Base-by-base conservation (phyloP, 2,797 vertebrate species). In the Sebastiscus tertius region DNA sequence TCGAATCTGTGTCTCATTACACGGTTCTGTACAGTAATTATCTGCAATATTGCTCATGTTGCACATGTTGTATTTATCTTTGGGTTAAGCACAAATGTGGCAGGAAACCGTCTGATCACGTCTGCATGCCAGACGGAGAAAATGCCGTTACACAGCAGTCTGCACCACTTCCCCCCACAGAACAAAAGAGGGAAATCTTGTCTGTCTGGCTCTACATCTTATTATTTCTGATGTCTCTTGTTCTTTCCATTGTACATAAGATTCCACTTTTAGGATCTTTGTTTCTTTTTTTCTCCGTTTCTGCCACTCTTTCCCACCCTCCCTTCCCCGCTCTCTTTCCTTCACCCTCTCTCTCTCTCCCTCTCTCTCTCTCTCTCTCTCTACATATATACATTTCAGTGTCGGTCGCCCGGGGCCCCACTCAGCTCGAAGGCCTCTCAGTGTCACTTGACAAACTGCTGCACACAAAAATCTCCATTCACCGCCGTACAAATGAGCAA, bases 391-490 rank as follows among this genome's bases (percentile, higher is more conserved):
- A 16, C 29, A 69, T 77, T 31, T 72, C 67, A 60, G 29, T 29
- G 29, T 29, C 29, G 29, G 29, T 29, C n/a, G 2, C 52, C 18
- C 18, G 5, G 46, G 81, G 24, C 20, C 58, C 67, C 27, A 7
- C 67, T 83, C 39, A 5, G 62, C 0, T 52, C 5, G 22, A 36
- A 72, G 80, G 77, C 77, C 77, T 67, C 70, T 64, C 36, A 0
- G 14, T 64, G 55, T 72, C 61, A 49, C 34, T 79, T 68, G 33
- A 73, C 59, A 72, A 78, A 87, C 70, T 55, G 39, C 18, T 14
- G n/a, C n/a, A 49, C 22, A 87, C 79, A 75, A 85, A 89, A 84
- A 86, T 84, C 63, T 61, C 80, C 60, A 81, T 90, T 90, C 74
- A 88, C n/a, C 14, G 14, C 59, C 20, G 27, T n/a, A 58, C 69